A percentile compares a stretch with the other conserved stretches of the same genome.
These are phyloP conservation scores for Netelia virgata DNA, from an alignment of 2,888 invertebrate genomes.

Conservation along the genomic window DNA sequence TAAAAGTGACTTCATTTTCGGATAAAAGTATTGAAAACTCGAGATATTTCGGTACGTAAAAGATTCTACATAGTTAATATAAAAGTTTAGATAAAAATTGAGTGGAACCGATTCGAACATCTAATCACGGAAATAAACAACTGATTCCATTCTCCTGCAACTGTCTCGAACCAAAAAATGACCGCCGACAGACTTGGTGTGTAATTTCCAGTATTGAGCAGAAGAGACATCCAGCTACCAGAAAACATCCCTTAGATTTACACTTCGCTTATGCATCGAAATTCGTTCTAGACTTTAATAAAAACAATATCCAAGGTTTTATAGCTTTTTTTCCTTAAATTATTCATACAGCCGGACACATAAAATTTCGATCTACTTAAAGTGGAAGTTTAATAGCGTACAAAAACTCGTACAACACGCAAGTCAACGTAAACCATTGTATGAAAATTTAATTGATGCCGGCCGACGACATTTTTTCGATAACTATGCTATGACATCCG, in stretches of 20 bases:
- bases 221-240: neutral
- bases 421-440: neutral
- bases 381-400: neutral
- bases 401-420: neutral
- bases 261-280: neutral
- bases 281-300: neutral
- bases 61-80: neutral
- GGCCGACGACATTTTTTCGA: slow-evolving; percentile 14
- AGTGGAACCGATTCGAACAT: neutral
- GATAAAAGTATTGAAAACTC: neutral
- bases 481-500: neutral
- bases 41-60: neutral
- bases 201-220: neutral
- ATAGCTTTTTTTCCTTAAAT: neutral
- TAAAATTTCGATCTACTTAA: neutral
- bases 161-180: neutral
- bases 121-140: neutral
- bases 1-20: neutral
- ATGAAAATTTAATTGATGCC: slow-evolving; percentile 19
- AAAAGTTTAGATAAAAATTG: neutral
- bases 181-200: too few relatives aligned
- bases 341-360: neutral
- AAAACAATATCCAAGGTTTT: neutral
- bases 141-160: neutral
- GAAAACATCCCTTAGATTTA: neutral